Evolutionary conservation across 2,113 vertebrate genomes (phyloP).

Genomic region (Benitochromis conjunctus): DNA sequence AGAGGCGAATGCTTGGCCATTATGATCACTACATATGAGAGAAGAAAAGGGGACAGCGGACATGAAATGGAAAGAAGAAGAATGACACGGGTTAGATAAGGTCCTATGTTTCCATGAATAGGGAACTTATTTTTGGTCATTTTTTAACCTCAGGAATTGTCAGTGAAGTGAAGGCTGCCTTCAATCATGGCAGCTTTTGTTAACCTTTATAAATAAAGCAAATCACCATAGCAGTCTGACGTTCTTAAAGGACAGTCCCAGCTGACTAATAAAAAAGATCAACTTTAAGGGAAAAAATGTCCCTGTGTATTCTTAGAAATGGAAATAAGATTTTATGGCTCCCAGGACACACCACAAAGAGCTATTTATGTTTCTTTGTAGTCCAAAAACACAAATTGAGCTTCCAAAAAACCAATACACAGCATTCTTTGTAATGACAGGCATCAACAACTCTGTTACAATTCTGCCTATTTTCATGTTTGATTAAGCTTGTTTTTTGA

Average conservation of each 20-base stretch:
- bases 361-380: background rate
- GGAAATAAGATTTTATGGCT: background rate
- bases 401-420: background rate
- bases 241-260: background rate
- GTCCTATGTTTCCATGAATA: background rate
- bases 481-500: background rate
- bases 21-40: background rate
- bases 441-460: background rate
- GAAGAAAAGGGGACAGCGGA: background rate
- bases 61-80: constrained; percentile 3
- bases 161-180: background rate
- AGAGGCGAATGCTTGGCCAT: background rate
- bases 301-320: background rate
- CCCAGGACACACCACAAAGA: background rate
- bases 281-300: background rate
- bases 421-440: background rate
- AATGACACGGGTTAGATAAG: constrained; percentile 7
- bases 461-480: background rate
- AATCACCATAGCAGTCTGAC: background rate
- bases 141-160: background rate
- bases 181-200: background rate
- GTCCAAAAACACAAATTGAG: background rate
- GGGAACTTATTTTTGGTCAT: background rate
- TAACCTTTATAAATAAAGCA: background rate
- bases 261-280: background rate